Percentiles rank a stretch among this genome's conserved stretches.
Evolutionary conservation across 92 coral and sea anemone genomes (phyloP).

Genomic region (Porites lobata): DNA sequence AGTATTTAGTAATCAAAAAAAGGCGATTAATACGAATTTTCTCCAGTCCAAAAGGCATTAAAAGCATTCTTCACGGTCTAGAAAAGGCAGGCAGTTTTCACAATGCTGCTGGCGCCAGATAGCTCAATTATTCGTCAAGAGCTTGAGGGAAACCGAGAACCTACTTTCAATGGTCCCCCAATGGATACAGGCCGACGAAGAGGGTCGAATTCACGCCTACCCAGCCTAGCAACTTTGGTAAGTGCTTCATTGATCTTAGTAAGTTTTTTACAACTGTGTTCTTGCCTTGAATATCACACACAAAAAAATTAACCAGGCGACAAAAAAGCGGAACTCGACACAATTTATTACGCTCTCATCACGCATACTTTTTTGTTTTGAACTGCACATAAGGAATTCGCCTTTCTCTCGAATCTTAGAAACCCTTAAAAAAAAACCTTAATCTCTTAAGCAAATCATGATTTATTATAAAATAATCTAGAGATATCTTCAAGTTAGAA

Average conservation of each 20-base stretch:
- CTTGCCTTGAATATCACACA: background rate
- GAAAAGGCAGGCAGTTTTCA: background rate
- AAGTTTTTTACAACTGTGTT: background rate
- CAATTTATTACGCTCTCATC: too few species aligned
- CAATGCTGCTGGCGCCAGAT: slow-evolving; percentile 39
- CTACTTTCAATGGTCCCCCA: slow-evolving; percentile 10
- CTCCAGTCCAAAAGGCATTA: background rate
- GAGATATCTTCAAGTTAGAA: too few species aligned
- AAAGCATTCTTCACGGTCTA: background rate
- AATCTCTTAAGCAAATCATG: too few species aligned
- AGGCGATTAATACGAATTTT: background rate
- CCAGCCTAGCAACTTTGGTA: slow-evolving; percentile 87
- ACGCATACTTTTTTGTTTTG: too few species aligned
- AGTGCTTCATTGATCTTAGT: slow-evolving; percentile 28
- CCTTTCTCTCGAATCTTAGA: too few species aligned
- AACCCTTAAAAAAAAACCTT: too few species aligned
- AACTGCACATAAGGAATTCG: too few species aligned
- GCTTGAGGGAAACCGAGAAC: slow-evolving; percentile 10
- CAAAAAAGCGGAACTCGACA: too few species aligned
- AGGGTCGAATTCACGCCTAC: slow-evolving; percentile 64
- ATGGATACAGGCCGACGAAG: slow-evolving; percentile 22
- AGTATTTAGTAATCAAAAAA: background rate
- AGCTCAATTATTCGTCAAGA: slow-evolving; percentile 24
- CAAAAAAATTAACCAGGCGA: too few species aligned
- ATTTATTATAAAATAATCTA: too few species aligned